Conservation (phyloP, 64 coral and sea anemone species). For the Montipora cactus region DNA sequence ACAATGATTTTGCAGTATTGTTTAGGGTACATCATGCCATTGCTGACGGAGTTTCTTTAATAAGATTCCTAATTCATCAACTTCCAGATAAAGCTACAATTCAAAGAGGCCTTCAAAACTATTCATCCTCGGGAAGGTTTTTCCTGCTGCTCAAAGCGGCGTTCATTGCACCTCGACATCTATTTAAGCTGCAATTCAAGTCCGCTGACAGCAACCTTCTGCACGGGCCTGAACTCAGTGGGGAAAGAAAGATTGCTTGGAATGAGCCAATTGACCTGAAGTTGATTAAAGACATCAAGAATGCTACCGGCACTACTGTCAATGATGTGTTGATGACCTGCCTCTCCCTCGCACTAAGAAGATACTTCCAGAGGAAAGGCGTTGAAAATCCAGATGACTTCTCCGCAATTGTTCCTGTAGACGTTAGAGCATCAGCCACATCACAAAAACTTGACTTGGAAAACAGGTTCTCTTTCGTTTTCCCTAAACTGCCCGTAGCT, state of each 20-base stretch:
- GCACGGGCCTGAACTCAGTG: slow-evolving; percentile 78
- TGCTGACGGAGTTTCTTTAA: slow-evolving; percentile 87
- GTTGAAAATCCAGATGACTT: slow-evolving; percentile 76
- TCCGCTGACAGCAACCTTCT: slow-evolving; percentile 65
- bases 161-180: slow-evolving; percentile 40
- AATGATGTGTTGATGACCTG: slow-evolving; percentile 93
- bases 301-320: slow-evolving; percentile 80
- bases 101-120: slow-evolving; percentile 72
- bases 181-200: slow-evolving; percentile 45
- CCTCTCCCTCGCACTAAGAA: slow-evolving; percentile 74
- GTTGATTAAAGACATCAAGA: slow-evolving; percentile 86
- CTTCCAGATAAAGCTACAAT: slow-evolving; percentile 70
- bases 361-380: slow-evolving; percentile 80
- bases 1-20: slow-evolving; percentile 40
- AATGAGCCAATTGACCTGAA: slow-evolving; percentile 70
- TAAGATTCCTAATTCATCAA: slow-evolving; percentile 61
- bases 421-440: slow-evolving; percentile 58
- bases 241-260: slow-evolving; percentile 85
- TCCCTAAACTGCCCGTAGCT: slow-evolving; percentile 65
- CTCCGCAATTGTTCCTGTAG: slow-evolving; percentile 83
- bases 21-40: slow-evolving; percentile 82
- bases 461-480: slow-evolving; percentile 86
- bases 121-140: slow-evolving; percentile 28
- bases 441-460: slow-evolving; percentile 52
- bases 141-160: slow-evolving; percentile 69